These are phyloP conservation scores for Aplochiton taeniatus DNA, from an alignment of 2,797 vertebrate genomes.

Conservation along the genomic window DNA sequence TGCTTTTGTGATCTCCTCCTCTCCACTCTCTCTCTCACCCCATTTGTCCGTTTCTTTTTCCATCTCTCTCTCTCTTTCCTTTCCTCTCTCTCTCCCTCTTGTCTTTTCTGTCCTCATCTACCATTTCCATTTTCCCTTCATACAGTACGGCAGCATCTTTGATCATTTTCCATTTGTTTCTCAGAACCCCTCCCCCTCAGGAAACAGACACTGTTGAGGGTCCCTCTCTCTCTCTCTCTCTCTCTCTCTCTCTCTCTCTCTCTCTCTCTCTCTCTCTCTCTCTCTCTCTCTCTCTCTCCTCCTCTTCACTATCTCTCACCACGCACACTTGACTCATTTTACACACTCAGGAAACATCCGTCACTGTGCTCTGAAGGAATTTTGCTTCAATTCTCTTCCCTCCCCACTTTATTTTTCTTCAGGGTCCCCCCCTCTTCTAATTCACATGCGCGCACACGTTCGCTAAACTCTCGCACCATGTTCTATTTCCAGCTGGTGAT, in stretches of 20 bases:
- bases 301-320: conserved; percentile 33
- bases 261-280: not conserved
- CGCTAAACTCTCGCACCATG: conserved; percentile 63
- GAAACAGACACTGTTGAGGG: conserved; percentile 56
- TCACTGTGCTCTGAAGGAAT: conserved; percentile 57
- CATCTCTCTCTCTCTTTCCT: conserved; percentile 14
- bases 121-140: conserved; percentile 13
- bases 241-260: not conserved
- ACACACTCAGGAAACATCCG: conserved; percentile 65
- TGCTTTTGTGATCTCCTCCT: conserved; percentile 3
- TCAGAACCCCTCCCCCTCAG: conserved; percentile 57
- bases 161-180: conserved; percentile 56
- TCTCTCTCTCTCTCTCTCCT: not conserved
- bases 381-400: conserved; percentile 26
- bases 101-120: not conserved
- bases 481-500: conserved; percentile 87
- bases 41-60: conserved; percentile 11
- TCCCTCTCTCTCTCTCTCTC: conserved; percentile 34
- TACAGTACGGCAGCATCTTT: conserved; percentile 41
- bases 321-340: conserved; percentile 70
- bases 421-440: conserved; percentile 19
- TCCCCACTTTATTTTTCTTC: conserved; percentile 30
- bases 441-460: not conserved
- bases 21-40: not conserved
- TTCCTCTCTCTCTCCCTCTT: not conserved